Evolutionary conservation across 2,797 vertebrate genomes (phyloP).

Genomic region (Sebastes baramenuke): DNA sequence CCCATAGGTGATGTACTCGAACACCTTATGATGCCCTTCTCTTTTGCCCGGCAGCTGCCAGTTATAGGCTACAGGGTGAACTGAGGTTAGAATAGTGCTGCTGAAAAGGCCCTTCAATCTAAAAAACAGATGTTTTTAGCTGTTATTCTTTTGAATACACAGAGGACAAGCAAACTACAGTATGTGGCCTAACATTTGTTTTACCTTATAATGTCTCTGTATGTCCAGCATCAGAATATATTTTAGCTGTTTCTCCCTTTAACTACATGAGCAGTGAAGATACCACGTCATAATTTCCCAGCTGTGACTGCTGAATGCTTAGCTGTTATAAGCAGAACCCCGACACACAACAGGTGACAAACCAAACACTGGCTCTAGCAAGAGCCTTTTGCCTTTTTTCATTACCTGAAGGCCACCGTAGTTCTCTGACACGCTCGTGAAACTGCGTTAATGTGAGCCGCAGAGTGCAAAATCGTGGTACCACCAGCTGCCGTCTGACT

Average conservation of each 20-base stretch:
- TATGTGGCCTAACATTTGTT: not conserved
- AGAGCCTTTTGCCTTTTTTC: no score
- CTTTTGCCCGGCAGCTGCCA: not conserved
- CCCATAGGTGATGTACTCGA: not conserved
- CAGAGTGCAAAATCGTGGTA: no score
- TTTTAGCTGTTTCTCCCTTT: not conserved
- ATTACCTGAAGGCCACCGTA: no score
- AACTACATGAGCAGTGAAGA: not conserved
- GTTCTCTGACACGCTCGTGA: no score
- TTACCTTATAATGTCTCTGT: not conserved
- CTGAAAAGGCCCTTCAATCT: not conserved
- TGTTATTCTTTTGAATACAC: not conserved
- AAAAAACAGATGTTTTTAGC: not conserved
- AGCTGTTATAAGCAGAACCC: slow-evolving; percentile 40
- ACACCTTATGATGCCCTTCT: not conserved
- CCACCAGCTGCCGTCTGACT: no score
- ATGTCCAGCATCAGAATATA: not conserved
- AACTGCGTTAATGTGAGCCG: no score
- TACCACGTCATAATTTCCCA: slow-evolving; percentile 12
- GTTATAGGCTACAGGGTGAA: not conserved
- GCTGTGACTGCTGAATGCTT: slow-evolving; percentile 32
- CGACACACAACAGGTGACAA: slow-evolving; percentile 34
- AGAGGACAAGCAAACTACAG: not conserved
- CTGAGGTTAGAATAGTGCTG: not conserved
- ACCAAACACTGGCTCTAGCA: no score